Percentiles rank a stretch among this genome's conserved stretches.
These are phyloP conservation scores for Setophaga petechia DNA, from an alignment of 2,113 vertebrate species.

Conservation along the genomic window DNA sequence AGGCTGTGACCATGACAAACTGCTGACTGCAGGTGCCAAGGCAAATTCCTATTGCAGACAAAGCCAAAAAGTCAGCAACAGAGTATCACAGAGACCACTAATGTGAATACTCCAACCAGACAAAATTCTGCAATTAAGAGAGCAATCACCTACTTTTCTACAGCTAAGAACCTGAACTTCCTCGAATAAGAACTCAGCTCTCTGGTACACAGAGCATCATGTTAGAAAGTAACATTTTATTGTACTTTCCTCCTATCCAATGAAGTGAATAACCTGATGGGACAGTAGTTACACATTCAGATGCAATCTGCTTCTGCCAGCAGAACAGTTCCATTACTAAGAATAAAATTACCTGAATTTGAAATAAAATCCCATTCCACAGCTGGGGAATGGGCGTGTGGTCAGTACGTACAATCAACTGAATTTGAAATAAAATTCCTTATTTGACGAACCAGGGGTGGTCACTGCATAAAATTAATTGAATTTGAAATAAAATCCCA, in stretches of 20 bases:
- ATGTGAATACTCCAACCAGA: background rate
- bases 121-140: background rate
- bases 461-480: background rate
- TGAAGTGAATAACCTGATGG: background rate
- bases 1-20: background rate
- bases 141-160: background rate
- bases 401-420: fast-evolving
- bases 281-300: background rate
- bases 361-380: background rate
- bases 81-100: background rate
- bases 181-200: background rate
- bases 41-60: background rate
- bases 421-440: background rate
- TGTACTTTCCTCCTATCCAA: background rate
- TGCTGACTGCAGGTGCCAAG: background rate
- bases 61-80: background rate
- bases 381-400: fast-evolving
- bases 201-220: background rate
- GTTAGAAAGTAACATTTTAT: background rate
- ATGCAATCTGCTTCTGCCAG: background rate
- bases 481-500: background rate
- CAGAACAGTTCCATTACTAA: background rate
- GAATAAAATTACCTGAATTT: background rate
- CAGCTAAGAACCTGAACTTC: background rate
- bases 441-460: fast-evolving